A percentile compares a stretch with the other conserved stretches of the same genome.
Evolutionary conservation across 2,797 vertebrate genomes (phyloP).

Genomic region (Hemitrygon akajei): DNA sequence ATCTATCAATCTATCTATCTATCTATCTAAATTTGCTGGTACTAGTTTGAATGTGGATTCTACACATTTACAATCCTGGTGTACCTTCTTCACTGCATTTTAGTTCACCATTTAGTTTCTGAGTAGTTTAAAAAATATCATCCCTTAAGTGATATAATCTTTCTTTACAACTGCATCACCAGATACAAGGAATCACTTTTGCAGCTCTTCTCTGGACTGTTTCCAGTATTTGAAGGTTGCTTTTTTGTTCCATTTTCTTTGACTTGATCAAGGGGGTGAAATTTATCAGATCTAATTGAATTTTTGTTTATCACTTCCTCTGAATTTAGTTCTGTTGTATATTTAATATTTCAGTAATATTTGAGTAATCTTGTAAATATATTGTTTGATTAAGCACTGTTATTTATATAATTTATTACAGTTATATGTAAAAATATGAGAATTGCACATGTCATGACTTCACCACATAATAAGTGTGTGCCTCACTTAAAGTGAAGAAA

Average conservation of each 20-base stretch:
- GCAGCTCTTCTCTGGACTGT: not conserved
- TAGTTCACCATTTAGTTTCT: not conserved
- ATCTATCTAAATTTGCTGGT: no score
- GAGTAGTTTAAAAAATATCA: not conserved
- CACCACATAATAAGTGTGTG: no score
- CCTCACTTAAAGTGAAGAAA: no score
- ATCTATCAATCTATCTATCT: no score
- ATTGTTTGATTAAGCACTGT: no score
- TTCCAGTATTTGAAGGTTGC: not conserved
- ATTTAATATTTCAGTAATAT: no score
- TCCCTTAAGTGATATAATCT: not conserved
- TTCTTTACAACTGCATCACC: not conserved
- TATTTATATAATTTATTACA: no score
- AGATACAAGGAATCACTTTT: not conserved
- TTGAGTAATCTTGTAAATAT: no score
- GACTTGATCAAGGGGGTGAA: not conserved
- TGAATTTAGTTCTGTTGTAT: not conserved
- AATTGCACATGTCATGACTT: no score
- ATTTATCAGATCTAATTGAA: not conserved
- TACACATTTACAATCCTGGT: not conserved
- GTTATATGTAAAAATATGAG: no score
- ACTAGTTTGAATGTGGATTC: not conserved
- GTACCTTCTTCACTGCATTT: not conserved
- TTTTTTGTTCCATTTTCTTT: not conserved
- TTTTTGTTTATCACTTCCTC: not conserved